These are phyloP conservation scores for Phataginus tricuspis DNA, from an alignment of 2,797 vertebrate species.

Conservation along the genomic window DNA sequence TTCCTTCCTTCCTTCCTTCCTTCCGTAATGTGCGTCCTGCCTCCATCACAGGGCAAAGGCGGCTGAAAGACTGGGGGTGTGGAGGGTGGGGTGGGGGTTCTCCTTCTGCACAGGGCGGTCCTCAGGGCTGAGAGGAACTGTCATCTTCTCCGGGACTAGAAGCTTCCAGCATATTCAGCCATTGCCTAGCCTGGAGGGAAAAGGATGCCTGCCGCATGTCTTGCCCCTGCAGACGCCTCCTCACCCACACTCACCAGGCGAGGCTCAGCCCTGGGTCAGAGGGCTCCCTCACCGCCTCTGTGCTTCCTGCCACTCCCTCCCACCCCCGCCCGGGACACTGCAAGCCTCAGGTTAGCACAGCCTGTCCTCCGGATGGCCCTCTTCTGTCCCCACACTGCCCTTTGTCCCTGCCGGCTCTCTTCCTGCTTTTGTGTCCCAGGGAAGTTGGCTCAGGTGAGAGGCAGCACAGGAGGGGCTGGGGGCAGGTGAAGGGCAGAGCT, in stretches of 20 bases:
- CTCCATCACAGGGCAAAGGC: not conserved
- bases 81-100: not conserved
- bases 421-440: conserved; percentile 4
- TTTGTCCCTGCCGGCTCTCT: not conserved
- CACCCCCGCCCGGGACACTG: not conserved
- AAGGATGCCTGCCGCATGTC: not conserved
- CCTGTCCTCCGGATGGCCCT: not conserved
- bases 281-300: too few species aligned
- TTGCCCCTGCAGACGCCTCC: not conserved
- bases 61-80: not conserved
- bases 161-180: not conserved
- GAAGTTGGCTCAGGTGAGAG: not conserved
- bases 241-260: accelerated
- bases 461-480: accelerated
- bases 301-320: not conserved
- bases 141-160: not conserved
- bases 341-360: not conserved
- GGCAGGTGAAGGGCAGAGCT: not conserved
- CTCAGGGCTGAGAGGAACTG: not conserved
- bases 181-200: not conserved
- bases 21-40: not conserved
- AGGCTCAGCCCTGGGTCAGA: not conserved
- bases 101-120: not conserved
- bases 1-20: not conserved
- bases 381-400: not conserved